phyloP scores from a whole-genome alignment of 2,113 vertebrate genomes.

The Osmerus eperlanus region DNA sequence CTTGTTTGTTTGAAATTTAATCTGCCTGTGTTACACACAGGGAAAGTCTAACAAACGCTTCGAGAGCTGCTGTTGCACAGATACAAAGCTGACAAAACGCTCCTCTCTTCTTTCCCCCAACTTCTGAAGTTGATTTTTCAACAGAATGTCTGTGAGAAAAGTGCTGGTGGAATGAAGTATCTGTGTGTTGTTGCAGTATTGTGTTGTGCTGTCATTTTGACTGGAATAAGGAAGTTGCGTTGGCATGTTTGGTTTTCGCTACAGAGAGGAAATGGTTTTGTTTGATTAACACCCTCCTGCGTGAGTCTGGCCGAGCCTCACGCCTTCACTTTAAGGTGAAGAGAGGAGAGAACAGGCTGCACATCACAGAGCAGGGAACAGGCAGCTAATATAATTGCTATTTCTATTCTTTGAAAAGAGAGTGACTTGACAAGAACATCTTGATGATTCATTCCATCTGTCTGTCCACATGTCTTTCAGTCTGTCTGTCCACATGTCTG shows the following conservation, averaged over 20 bases:
- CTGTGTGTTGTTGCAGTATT: slow-evolving; percentile 42
- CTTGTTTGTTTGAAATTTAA: slow-evolving; percentile 71
- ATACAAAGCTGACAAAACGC: slow-evolving; percentile 69
- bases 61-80: slow-evolving; percentile 71
- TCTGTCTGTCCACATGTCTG: background rate
- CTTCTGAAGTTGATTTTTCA: slow-evolving; percentile 71
- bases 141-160: slow-evolving; percentile 64
- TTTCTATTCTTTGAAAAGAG: slow-evolving; percentile 1
- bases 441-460: background rate
- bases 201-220: slow-evolving; percentile 71
- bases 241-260: slow-evolving; percentile 64
- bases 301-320: background rate
- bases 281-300: slow-evolving; percentile 67
- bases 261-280: slow-evolving; percentile 62
- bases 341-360: slow-evolving; percentile 29
- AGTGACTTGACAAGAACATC: slow-evolving; percentile 1
- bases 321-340: slow-evolving; percentile 42
- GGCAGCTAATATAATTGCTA: background rate
- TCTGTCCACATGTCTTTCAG: background rate
- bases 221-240: slow-evolving; percentile 66
- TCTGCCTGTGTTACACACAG: slow-evolving; percentile 66
- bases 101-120: slow-evolving; percentile 58
- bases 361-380: slow-evolving; percentile 5
- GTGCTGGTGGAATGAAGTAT: slow-evolving; percentile 55
- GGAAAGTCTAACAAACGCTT: slow-evolving; percentile 75